A percentile compares a stretch with the other conserved stretches of the same genome.
These are phyloP conservation scores for Lagorchestes hirsutus DNA, from an alignment of 2,797 vertebrate species.

Conservation along the genomic window DNA sequence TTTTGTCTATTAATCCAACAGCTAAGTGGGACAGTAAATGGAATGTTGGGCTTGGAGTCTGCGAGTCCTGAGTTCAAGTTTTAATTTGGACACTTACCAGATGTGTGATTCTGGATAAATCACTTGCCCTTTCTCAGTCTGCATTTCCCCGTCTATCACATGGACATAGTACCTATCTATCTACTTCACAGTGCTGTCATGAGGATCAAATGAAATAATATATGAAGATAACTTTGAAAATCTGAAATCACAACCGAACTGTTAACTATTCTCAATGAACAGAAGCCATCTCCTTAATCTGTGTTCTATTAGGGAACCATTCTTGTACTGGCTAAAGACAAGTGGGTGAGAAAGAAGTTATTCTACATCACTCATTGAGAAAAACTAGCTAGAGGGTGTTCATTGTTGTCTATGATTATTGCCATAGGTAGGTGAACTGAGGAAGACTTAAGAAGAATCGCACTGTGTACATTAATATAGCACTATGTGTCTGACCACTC, in stretches of 20 bases:
- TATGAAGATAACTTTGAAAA: not conserved
- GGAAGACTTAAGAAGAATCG: not conserved
- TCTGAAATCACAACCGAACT: not conserved
- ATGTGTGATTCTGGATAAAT: not conserved
- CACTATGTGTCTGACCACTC: not conserved
- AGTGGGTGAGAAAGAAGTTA: not conserved
- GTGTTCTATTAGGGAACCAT: not conserved
- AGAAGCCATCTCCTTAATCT: not conserved
- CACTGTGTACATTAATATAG: not conserved
- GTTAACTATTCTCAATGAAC: not conserved
- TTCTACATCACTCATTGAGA: not conserved
- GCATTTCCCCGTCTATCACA: not conserved
- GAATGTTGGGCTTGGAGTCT: not conserved
- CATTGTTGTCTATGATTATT: not conserved
- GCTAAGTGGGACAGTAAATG: not conserved
- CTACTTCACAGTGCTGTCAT: not conserved
- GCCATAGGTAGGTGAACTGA: not conserved
- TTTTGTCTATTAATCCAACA: not conserved
- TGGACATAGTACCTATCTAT: not conserved
- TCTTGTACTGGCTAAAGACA: not conserved
- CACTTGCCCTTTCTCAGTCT: not conserved
- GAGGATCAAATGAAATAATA: not conserved
- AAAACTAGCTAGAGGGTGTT: not conserved
- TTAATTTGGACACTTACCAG: not conserved
- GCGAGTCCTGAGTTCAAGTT: not conserved